Conservation (phyloP, 2,888 invertebrate genomes). For the Drosophila neutralis region DNA sequence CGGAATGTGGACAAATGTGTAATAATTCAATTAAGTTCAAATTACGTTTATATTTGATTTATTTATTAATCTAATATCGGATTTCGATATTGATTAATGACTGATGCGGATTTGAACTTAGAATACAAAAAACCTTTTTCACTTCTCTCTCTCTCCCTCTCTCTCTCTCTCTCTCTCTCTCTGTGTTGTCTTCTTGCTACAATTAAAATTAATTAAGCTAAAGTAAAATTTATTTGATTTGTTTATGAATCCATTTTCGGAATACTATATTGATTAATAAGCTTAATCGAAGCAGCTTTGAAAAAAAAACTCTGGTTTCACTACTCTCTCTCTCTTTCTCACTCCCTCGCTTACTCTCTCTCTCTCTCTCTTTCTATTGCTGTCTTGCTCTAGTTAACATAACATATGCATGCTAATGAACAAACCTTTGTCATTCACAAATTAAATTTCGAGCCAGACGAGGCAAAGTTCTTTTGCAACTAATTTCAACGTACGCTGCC, state of each 20-base stretch:
- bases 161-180: no score
- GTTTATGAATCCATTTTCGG: neutral
- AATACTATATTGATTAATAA: neutral
- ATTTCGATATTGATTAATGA: slow-evolving; percentile 39
- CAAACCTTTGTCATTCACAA: slow-evolving; percentile 68
- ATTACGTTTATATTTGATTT: slow-evolving; percentile 77
- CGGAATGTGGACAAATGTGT: slow-evolving; percentile 72
- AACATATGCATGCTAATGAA: slow-evolving; percentile 62
- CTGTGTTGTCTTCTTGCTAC: slow-evolving; percentile 23
- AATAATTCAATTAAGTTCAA: slow-evolving; percentile 79
- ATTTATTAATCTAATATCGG: slow-evolving; percentile 59
- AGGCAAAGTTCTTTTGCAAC: slow-evolving; percentile 61
- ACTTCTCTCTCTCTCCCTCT: slow-evolving; percentile 1
- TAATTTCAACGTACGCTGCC: slow-evolving; percentile 58
- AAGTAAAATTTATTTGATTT: neutral
- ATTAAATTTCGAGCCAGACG: slow-evolving; percentile 62
- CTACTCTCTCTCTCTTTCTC: neutral
- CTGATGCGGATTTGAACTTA: neutral
- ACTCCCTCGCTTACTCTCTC: neutral
- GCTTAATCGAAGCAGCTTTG: neutral
- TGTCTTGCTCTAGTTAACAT: slow-evolving; percentile 62
- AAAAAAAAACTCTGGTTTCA: neutral
- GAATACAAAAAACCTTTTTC: neutral
- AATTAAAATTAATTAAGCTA: slow-evolving; percentile 51
- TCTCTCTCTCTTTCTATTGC: neutral